Percentiles rank a stretch among this genome's conserved stretches.
Conservation (phyloP, 2,888 invertebrate genomes). For the Dolichomitus sp. region DNA sequence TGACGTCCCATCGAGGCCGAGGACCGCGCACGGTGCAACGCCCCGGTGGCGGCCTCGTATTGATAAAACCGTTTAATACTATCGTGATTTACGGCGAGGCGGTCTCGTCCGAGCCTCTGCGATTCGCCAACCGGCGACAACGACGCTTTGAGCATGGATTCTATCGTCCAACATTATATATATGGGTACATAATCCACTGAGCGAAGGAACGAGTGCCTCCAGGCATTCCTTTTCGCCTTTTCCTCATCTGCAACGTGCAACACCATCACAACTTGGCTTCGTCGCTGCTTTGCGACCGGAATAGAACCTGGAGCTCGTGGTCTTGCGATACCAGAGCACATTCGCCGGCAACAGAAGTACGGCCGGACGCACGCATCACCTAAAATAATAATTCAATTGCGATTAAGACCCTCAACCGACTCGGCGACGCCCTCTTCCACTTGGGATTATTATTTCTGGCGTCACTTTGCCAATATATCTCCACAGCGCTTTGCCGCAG, state of each 20-base stretch:
- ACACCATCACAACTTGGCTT: constrained; percentile 28
- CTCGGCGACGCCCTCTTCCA: constrained; percentile 55
- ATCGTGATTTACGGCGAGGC: constrained; percentile 78
- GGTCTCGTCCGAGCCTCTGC: constrained; percentile 12
- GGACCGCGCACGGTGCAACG: constrained; percentile 70
- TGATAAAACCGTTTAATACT: constrained; percentile 71
- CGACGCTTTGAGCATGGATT: constrained; percentile 31
- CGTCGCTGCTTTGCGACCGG: constrained; percentile 48
- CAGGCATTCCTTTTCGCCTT: constrained; percentile 63
- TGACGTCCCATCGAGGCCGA: constrained; percentile 64
- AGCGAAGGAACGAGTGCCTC: constrained; percentile 41
- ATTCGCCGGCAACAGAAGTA: constrained; percentile 69
- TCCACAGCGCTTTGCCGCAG: constrained; percentile 33
- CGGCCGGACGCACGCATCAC: constrained; percentile 74
- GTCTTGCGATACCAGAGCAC: constrained; percentile 11
- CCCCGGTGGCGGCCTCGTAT: constrained; percentile 59
- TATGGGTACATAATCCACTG: constrained; percentile 39
- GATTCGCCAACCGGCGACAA: constrained; percentile 45
- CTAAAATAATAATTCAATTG: constrained; percentile 79
- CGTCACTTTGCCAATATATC: constrained; percentile 60
- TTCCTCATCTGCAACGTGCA: constrained; percentile 28
- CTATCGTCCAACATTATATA: constrained; percentile 41
- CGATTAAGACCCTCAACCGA: constrained; percentile 73
- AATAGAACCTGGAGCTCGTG: constrained; percentile 59
- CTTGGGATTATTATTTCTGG: constrained; percentile 77